These are phyloP conservation scores for Tetrax tetrax DNA, from an alignment of 2,113 vertebrate species.

Conservation along the genomic window DNA sequence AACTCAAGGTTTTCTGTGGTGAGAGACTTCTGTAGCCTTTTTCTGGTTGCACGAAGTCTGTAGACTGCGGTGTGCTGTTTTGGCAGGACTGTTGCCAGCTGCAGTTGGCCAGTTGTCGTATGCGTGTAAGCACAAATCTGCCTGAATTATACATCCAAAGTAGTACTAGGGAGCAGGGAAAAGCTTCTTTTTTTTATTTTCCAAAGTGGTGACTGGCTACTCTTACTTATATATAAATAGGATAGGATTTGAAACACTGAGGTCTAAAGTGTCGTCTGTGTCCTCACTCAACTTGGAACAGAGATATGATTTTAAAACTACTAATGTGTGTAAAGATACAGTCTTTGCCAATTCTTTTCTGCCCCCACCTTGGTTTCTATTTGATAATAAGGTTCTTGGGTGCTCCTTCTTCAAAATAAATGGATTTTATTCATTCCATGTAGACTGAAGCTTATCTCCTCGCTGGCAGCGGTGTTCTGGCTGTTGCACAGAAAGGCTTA, in stretches of 20 bases:
- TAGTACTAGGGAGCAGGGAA: background rate
- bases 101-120: background rate
- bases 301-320: background rate
- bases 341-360: background rate
- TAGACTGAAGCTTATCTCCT: background rate
- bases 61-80: background rate
- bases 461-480: background rate
- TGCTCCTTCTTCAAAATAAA: background rate
- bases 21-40: background rate
- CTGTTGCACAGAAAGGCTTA: background rate
- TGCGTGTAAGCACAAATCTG: rapidly evolving
- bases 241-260: background rate
- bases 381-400: background rate
- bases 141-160: background rate
- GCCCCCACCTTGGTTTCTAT: background rate
- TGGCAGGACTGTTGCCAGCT: background rate
- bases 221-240: background rate
- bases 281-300: background rate
- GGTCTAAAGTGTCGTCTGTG: background rate
- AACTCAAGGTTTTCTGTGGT: background rate
- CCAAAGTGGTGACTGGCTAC: background rate
- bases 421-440: background rate
- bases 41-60: background rate
- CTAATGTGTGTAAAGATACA: background rate
- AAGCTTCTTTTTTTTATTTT: background rate